These are phyloP conservation scores for Collichthys lucidus DNA, from an alignment of 2,113 vertebrate species.

Conservation along the genomic window DNA sequence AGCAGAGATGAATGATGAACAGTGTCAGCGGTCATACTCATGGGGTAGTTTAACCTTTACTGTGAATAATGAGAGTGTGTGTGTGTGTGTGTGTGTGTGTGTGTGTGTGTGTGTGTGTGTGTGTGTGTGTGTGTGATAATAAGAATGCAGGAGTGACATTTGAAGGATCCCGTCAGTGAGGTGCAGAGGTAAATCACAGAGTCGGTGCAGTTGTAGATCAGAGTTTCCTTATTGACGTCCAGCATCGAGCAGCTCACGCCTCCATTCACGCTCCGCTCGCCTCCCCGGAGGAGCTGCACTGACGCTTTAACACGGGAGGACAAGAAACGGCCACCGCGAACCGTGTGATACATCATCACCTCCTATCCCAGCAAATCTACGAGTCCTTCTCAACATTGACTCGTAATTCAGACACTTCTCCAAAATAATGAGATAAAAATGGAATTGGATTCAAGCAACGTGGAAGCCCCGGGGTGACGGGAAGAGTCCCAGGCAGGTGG, in stretches of 20 bases:
- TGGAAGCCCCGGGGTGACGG: conserved; percentile 37
- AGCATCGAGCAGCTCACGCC: conserved; percentile 6
- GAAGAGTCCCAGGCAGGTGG: conserved; percentile 33
- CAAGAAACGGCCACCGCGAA: conserved; percentile 5
- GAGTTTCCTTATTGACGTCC: conserved; percentile 16
- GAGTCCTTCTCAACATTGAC: conserved; percentile 6
- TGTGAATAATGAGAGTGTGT: conserved; percentile 44
- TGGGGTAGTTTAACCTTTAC: conserved; percentile 71
- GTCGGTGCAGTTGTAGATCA: too few species aligned
- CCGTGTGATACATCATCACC: conserved; percentile 35
- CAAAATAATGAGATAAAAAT: conserved; percentile 49
- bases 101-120: not conserved
- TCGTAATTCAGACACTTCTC: conserved; percentile 41
- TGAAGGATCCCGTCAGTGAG: conserved; percentile 35
- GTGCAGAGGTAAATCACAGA: conserved; percentile 5
- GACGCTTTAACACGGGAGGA: conserved; percentile 51
- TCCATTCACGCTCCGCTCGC: conserved; percentile 34
- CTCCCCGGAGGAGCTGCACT: conserved; percentile 46
- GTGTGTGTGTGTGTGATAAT: conserved; percentile 17
- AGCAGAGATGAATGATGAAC: conserved; percentile 58
- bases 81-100: conserved; percentile 6
- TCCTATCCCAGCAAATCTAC: conserved; percentile 32
- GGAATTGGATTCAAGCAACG: conserved; percentile 34
- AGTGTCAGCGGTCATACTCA: conserved; percentile 54
- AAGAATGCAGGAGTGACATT: conserved; percentile 61